Conservation (phyloP, 2,113 vertebrate species). For the Daboia siamensis region DNA sequence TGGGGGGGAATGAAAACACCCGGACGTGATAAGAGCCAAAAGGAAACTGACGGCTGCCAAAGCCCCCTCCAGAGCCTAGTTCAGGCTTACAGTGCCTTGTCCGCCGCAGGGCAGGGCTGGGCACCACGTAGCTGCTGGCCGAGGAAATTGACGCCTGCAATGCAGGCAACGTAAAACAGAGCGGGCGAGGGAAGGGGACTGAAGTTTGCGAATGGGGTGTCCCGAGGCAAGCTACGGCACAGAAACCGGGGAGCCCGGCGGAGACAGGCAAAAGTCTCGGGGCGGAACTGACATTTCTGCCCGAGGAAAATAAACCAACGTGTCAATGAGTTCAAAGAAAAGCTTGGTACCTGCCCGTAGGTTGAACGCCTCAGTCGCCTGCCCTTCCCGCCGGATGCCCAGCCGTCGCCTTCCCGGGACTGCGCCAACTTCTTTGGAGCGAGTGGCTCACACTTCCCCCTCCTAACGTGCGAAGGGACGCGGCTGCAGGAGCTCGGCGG, state of each 20-base stretch:
- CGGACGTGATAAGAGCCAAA: not conserved
- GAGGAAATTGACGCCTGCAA: not conserved
- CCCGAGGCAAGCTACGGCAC: not conserved
- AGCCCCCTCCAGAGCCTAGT: not conserved
- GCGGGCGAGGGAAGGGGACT: not conserved
- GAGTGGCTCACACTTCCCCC: not conserved
- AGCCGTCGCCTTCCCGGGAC: not conserved
- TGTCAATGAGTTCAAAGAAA: not conserved
- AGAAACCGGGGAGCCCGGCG: too few species aligned
- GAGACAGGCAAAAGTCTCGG: not conserved
- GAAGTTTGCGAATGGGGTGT: not conserved
- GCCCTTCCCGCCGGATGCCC: not conserved
- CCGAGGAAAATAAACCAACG: not conserved
- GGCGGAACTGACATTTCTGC: not conserved
- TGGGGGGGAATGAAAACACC: not conserved
- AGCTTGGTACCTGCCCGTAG: not conserved
- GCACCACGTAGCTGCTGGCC: not conserved
- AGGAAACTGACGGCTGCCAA: constrained; percentile 6
- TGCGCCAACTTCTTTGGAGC: not conserved
- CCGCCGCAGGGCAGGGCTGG: not conserved
- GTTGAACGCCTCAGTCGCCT: not conserved
- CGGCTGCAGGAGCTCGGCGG: constrained; percentile 12
- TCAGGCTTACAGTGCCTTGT: not conserved
- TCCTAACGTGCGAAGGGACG: not conserved
- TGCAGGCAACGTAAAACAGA: not conserved